A percentile compares a stretch with the other conserved stretches of the same genome.
phyloP scores from a whole-genome alignment of 2,113 vertebrate genomes.

The Hemiprocne comata region DNA sequence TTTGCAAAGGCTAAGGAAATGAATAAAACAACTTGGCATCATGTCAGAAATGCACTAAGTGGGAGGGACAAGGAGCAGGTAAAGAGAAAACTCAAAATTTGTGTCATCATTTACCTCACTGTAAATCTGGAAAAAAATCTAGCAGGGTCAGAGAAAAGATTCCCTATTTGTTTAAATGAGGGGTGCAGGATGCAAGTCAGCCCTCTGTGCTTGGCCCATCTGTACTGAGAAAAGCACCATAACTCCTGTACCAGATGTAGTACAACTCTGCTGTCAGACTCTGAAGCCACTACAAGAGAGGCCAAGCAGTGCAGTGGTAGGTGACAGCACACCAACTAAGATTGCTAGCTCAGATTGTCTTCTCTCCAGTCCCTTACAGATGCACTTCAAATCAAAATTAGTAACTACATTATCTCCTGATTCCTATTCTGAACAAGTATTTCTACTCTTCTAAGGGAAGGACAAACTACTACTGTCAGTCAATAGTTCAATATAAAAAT shows the following conservation, averaged over 20 bases:
- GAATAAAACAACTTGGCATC: not conserved
- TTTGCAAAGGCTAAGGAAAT: not conserved
- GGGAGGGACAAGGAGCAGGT: not conserved
- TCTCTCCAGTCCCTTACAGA: not conserved
- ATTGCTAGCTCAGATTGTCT: not conserved
- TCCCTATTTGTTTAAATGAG: not conserved
- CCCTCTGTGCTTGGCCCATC: slow-evolving; percentile 30
- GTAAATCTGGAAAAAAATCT: not conserved
- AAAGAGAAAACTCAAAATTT: not conserved
- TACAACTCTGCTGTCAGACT: not conserved
- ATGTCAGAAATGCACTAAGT: not conserved
- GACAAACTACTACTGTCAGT: not conserved
- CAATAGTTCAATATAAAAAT: not conserved
- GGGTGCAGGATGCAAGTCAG: not conserved
- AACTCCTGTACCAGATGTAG: not conserved
- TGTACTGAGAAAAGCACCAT: not conserved
- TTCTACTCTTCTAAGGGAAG: not conserved
- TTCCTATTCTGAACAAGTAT: not conserved
- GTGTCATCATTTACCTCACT: not conserved
- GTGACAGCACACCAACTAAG: not conserved
- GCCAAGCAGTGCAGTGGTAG: not conserved
- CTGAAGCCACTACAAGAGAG: not conserved
- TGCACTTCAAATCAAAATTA: not conserved
- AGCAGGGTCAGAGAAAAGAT: not conserved
- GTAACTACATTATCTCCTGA: not conserved